Conservation (phyloP, 2,888 invertebrate genomes). For the Calliopum simillimum region DNA sequence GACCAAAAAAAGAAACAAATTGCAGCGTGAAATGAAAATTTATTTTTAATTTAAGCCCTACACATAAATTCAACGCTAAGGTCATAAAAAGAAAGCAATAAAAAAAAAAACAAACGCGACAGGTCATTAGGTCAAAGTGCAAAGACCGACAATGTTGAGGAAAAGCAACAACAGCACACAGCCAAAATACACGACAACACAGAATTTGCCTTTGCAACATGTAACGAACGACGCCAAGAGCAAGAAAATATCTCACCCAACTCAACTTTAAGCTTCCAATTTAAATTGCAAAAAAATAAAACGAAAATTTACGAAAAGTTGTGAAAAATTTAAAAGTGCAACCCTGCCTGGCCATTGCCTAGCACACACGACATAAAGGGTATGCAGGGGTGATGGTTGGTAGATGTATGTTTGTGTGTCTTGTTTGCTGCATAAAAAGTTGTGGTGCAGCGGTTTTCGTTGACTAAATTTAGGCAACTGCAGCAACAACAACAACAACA, state of each 20-base stretch:
- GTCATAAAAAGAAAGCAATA: not conserved
- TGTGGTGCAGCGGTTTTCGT: slow-evolving; percentile 14
- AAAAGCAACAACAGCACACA: not conserved
- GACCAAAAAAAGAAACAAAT: not conserved
- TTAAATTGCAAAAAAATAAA: not conserved
- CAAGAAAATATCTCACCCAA: not conserved
- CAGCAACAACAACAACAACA: too few relatives aligned
- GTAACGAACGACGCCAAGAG: not conserved
- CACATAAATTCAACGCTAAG: slow-evolving; percentile 10
- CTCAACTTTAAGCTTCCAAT: slow-evolving; percentile 1
- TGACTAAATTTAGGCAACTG: slow-evolving; percentile 13
- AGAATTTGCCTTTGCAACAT: not conserved
- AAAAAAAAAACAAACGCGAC: not conserved
- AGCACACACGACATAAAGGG: too few relatives aligned
- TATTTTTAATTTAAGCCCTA: not conserved
- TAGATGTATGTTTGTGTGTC: too few relatives aligned
- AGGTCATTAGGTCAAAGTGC: slow-evolving; percentile 24
- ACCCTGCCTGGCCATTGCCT: not conserved
- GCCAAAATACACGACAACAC: not conserved
- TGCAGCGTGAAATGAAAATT: not conserved
- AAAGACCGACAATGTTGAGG: too few relatives aligned
- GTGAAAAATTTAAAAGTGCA: not conserved
- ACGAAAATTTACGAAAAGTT: not conserved
- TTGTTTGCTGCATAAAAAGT: slow-evolving; percentile 18
- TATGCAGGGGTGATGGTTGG: too few relatives aligned